Conservation (phyloP, 2,888 invertebrate species). For the Micoletzkya japonica region DNA sequence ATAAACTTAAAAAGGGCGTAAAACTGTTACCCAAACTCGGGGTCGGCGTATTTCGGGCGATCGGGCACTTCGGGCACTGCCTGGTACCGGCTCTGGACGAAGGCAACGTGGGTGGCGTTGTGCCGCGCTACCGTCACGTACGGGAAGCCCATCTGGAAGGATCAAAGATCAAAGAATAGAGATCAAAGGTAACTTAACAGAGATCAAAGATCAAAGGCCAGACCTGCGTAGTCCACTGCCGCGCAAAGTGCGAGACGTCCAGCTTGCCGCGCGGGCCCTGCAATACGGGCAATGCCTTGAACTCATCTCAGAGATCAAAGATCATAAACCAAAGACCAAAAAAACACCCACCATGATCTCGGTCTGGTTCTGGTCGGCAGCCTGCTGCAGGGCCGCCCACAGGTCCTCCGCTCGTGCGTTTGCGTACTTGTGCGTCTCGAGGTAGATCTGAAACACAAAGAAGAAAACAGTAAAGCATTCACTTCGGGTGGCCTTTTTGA, state of each 20-base stretch:
- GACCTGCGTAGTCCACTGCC: constrained; percentile 29
- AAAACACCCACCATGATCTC: constrained; percentile 51
- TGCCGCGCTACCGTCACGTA: constrained; percentile 8
- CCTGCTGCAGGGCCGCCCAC: constrained; percentile 77
- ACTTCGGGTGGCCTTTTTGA: too few relatives aligned
- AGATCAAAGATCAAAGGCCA: neutral
- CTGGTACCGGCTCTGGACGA: constrained; percentile 22
- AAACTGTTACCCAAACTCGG: constrained; percentile 39
- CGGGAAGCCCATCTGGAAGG: constrained; percentile 27
- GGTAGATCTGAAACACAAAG: constrained; percentile 69
- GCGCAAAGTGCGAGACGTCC: constrained; percentile 11
- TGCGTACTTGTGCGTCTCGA: constrained; percentile 74
- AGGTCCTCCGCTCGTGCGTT: constrained; percentile 82
- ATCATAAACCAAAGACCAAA: neutral
- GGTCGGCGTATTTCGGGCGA: constrained; percentile 36
- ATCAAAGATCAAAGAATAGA: neutral
- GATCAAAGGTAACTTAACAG: neutral
- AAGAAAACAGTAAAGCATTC: constrained; percentile 58
- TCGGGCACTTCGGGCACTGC: constrained; percentile 32
- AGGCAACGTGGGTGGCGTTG: constrained; percentile 5
- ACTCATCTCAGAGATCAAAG: neutral
- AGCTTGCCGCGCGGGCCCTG: constrained; percentile 9
- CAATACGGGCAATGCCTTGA: too few relatives aligned
- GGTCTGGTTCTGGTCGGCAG: constrained; percentile 40
- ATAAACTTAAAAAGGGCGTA: neutral